Percentiles rank a stretch among this genome's conserved stretches.
phyloP scores from a whole-genome alignment of 2,888 invertebrate genomes.

The Melinopterus prodromus region DNA sequence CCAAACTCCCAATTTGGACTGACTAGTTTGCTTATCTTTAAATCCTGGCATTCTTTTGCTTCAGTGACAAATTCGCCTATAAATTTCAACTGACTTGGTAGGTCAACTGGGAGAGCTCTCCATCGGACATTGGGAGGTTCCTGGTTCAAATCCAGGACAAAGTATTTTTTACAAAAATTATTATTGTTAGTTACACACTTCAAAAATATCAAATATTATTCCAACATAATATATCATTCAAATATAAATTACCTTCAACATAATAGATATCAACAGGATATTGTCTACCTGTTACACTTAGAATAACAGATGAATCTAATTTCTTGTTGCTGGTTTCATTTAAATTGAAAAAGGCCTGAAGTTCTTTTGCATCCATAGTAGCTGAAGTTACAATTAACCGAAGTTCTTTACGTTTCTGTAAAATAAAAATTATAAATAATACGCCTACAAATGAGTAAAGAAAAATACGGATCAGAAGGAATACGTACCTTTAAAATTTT shows the following conservation, averaged over 20 bases:
- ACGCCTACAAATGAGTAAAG: not conserved
- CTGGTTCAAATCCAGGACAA: no score
- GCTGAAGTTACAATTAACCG: slow-evolving; percentile 93
- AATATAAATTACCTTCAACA: slow-evolving; percentile 65
- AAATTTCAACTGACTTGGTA: no score
- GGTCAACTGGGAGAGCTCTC: no score
- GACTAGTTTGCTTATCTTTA: no score
- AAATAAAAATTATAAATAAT: slow-evolving; percentile 25
- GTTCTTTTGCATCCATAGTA: slow-evolving; percentile 91
- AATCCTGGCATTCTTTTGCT: no score
- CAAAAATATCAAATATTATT: not conserved
- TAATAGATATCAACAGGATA: slow-evolving; percentile 90
- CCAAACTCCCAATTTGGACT: no score
- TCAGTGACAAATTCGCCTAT: no score
- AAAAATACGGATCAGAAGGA: not conserved
- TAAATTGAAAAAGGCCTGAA: slow-evolving; percentile 80
- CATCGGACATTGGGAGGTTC: no score
- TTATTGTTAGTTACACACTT: no score
- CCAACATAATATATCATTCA: not conserved
- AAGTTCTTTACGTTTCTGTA: slow-evolving; percentile 79
- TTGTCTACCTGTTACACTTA: slow-evolving; percentile 88
- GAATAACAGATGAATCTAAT: slow-evolving; percentile 77
- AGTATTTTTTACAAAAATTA: no score
- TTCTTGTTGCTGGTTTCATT: slow-evolving; percentile 56
- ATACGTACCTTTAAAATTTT: slow-evolving; percentile 79